These are phyloP conservation scores for Heliconius hermathena DNA, from an alignment of 1,140 invertebrate genomes.

Conservation along the genomic window DNA sequence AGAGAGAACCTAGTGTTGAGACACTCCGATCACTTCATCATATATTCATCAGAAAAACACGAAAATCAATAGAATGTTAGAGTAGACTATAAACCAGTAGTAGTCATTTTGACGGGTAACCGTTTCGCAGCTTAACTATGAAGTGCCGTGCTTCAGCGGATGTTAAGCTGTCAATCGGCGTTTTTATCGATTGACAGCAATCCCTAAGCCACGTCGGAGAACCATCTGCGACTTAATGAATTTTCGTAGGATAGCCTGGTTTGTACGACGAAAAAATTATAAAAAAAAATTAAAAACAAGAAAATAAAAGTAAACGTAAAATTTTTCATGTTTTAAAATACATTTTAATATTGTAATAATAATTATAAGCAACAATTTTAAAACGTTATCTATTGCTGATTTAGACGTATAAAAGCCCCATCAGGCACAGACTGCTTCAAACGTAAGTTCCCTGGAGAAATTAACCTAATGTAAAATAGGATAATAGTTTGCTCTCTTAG, in stretches of 20 bases:
- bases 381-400: not conserved
- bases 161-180: constrained; percentile 5
- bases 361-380: not conserved
- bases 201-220: not conserved
- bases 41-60: not conserved
- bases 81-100: not conserved
- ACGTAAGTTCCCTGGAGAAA: not conserved
- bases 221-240: not conserved
- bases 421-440: constrained; percentile 3
- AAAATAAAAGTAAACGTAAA: not conserved
- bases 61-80: not conserved
- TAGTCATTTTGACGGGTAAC: not conserved
- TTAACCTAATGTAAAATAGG: constrained; percentile 13
- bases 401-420: not conserved
- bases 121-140: constrained; percentile 1
- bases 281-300: not conserved
- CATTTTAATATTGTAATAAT: not conserved
- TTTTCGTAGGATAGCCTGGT: not conserved
- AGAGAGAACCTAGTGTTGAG: too few species aligned
- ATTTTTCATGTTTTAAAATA: not conserved
- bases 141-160: not conserved
- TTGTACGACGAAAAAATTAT: not conserved
- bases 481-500: constrained; percentile 2
- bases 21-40: too few species aligned
- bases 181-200: constrained; percentile 14